Percentiles rank a stretch among this genome's conserved stretches.
Evolutionary conservation across 2,888 invertebrate species (phyloP).

Genomic region (Drosophila leonis): DNA sequence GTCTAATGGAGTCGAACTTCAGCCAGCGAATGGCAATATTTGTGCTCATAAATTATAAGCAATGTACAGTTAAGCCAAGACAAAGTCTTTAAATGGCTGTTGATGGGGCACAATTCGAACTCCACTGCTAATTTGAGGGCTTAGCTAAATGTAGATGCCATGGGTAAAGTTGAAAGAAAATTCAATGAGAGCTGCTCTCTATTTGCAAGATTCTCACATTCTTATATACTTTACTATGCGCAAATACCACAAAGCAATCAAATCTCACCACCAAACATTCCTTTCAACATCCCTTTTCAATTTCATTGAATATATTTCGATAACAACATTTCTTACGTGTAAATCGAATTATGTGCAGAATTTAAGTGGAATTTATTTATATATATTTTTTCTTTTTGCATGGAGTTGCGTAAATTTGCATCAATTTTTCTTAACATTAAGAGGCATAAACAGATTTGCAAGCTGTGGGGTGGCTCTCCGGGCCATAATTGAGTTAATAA

Average conservation of each 20-base stretch:
- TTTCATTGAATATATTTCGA: conserved; percentile 61
- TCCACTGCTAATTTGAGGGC: conserved; percentile 22
- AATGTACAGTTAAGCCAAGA: conserved; percentile 43
- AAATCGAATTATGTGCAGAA: conserved; percentile 73
- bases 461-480: conserved; percentile 25
- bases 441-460: conserved; percentile 15
- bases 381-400: background rate
- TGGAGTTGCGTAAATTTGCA: conserved; percentile 64
- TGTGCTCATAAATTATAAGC: conserved; percentile 58
- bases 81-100: conserved; percentile 58
- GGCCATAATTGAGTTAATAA: conserved; percentile 78
- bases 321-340: conserved; percentile 43
- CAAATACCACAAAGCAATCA: background rate
- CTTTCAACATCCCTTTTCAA: background rate
- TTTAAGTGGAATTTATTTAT: conserved; percentile 60
- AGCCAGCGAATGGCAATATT: conserved; percentile 38
- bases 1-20: conserved; percentile 64
- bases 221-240: background rate
- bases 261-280: background rate
- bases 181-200: background rate
- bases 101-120: conserved; percentile 27
- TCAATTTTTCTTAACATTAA: conserved; percentile 73
- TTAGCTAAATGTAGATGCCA: conserved; percentile 5
- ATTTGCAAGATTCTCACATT: background rate
- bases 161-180: too few species aligned